phyloP scores from a whole-genome alignment of 2,888 invertebrate species.

The Ophion slaviceki region DNA sequence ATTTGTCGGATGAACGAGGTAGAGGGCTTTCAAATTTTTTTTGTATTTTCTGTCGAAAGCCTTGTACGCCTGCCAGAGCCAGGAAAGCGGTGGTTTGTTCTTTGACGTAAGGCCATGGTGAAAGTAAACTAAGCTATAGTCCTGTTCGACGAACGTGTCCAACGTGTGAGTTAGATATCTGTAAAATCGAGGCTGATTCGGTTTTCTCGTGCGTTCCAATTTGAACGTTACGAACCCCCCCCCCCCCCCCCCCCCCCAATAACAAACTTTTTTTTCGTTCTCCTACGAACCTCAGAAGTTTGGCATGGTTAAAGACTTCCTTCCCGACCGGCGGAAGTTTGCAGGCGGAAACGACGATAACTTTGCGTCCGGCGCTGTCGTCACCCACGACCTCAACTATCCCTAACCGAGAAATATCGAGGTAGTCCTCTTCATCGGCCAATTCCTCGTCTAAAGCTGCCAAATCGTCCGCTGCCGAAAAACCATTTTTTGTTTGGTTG shows the following conservation, averaged over 20 bases:
- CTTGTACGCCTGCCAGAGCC: slow-evolving; percentile 98
- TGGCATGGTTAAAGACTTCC: slow-evolving; percentile 90
- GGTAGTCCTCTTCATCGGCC: slow-evolving; percentile 86
- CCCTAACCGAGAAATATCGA: slow-evolving; percentile 89
- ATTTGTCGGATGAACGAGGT: slow-evolving; percentile 99
- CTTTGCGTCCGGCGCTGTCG: slow-evolving; percentile 94
- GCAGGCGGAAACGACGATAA: slow-evolving; percentile 98
- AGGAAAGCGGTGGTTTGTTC: slow-evolving; percentile 97
- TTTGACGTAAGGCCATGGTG: slow-evolving; percentile 97
- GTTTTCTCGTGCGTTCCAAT: not conserved
- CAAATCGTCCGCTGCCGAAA: slow-evolving; percentile 78
- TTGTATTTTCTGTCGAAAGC: slow-evolving; percentile 99
- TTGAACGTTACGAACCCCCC: not conserved
- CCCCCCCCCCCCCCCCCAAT: not conserved
- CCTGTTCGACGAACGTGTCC: slow-evolving; percentile 99
- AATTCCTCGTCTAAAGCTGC: slow-evolving; percentile 81
- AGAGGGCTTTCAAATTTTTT: slow-evolving; percentile 99
- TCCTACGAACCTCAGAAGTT: slow-evolving; percentile 87
- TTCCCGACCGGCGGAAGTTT: slow-evolving; percentile 87
- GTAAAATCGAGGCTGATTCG: slow-evolving; percentile 54
- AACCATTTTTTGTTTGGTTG: not conserved
- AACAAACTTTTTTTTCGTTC: not conserved
- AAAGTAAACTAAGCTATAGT: slow-evolving; percentile 99
- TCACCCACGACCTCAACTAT: slow-evolving; percentile 94
- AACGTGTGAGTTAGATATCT: slow-evolving; percentile 97